These are phyloP conservation scores for Monochamus alternatus DNA, from an alignment of 2,888 invertebrate genomes.

Conservation along the genomic window DNA sequence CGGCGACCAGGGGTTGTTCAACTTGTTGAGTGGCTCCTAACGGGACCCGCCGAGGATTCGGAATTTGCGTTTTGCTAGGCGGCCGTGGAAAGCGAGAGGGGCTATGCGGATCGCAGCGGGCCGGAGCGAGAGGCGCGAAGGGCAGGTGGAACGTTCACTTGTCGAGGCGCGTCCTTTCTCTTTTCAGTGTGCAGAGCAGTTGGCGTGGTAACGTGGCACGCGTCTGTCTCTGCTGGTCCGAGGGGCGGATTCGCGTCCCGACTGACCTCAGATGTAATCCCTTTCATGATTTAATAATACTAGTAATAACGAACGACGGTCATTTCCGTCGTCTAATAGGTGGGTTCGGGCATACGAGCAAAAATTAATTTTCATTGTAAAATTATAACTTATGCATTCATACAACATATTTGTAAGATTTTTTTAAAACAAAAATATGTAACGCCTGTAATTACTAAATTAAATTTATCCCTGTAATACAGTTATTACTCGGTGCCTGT, in stretches of 20 bases:
- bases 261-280: not conserved
- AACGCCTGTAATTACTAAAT: no score
- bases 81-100: conserved; percentile 43
- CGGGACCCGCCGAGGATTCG: conserved; percentile 63
- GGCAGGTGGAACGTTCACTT: conserved; percentile 59
- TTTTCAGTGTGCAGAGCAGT: conserved; percentile 65
- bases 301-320: not conserved
- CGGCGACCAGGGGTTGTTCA: conserved; percentile 65
- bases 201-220: conserved; percentile 62
- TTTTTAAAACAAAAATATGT: no score
- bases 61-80: conserved; percentile 56
- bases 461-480: no score
- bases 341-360: no score
- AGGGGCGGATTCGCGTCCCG: not conserved
- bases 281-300: not conserved
- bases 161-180: conserved; percentile 61
- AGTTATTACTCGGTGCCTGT: no score
- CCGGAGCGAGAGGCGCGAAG: conserved; percentile 52
- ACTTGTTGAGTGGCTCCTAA: conserved; percentile 64
- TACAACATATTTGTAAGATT: no score
- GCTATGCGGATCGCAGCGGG: conserved; percentile 5
- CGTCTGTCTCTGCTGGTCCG: conserved; percentile 59
- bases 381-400: no score
- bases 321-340: no score
- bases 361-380: no score